Conservation (phyloP, 2,797 vertebrate species). For the Myripristis murdjan region DNA sequence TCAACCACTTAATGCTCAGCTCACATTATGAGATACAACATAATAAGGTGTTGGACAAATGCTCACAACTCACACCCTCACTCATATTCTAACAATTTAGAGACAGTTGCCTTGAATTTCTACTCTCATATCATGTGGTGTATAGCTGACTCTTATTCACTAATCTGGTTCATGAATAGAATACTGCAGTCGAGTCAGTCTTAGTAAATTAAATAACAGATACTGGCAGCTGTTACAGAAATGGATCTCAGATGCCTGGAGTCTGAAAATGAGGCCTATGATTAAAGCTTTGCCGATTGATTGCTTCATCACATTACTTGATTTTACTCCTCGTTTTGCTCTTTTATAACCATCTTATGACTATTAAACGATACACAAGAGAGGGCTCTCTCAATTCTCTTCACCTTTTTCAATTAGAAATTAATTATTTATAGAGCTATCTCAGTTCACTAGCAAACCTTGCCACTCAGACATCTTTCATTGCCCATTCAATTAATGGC, state of each 20-base stretch:
- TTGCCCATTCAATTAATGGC: constrained; percentile 60
- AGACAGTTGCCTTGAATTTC: no score
- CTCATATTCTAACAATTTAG: no score
- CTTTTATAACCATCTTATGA: constrained; percentile 21
- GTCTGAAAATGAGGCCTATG: not conserved
- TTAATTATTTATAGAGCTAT: constrained; percentile 59
- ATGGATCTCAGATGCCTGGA: not conserved
- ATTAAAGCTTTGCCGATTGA: constrained; percentile 19
- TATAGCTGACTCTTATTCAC: not conserved
- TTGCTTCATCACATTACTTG: constrained; percentile 7
- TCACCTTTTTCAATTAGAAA: constrained; percentile 43
- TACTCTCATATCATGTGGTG: not conserved
- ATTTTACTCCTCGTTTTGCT: constrained; percentile 25
- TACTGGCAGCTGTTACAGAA: constrained; percentile 17
- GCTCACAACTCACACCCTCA: not conserved
- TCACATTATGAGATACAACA: no score
- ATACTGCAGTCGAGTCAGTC: not conserved
- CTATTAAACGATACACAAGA: constrained; percentile 26
- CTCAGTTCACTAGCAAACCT: constrained; percentile 44
- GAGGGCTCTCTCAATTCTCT: constrained; percentile 21
- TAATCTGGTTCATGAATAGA: constrained; percentile 7
- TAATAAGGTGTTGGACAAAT: not conserved
- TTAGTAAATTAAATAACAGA: constrained; percentile 17
- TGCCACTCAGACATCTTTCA: constrained; percentile 40
- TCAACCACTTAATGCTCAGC: no score